These are phyloP conservation scores for Salvator merianae DNA, from an alignment of 2,113 vertebrate species.

Conservation along the genomic window DNA sequence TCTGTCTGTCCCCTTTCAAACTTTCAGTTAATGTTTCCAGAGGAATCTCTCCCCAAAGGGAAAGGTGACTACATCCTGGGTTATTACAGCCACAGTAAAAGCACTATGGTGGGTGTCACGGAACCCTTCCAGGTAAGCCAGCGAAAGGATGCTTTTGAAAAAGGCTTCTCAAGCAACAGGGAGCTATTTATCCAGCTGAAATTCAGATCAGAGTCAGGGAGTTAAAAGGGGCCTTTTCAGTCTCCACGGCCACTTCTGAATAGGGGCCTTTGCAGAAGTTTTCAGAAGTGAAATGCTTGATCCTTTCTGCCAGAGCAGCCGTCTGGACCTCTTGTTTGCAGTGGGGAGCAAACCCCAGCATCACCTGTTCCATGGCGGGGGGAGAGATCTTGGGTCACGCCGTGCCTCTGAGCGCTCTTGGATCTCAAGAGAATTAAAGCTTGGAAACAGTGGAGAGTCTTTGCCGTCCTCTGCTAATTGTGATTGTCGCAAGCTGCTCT, in stretches of 20 bases:
- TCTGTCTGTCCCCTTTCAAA: neutral
- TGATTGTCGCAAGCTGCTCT: no score
- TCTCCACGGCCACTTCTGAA: no score
- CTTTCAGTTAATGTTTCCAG: conserved; percentile 87
- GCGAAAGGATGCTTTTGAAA: neutral
- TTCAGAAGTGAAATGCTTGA: no score
- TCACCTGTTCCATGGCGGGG: no score
- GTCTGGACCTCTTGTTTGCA: neutral
- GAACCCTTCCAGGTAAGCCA: conserved; percentile 91
- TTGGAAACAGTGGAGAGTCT: no score
- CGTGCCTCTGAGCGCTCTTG: no score
- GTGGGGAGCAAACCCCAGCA: no score
- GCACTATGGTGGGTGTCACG: conserved; percentile 87
- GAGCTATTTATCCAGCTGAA: neutral
- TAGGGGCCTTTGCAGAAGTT: neutral
- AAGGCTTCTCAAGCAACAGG: neutral
- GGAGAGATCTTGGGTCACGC: no score
- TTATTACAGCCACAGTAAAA: conserved; percentile 91
- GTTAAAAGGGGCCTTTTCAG: no score
- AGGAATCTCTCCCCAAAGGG: conserved; percentile 89
- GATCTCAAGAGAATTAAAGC: no score
- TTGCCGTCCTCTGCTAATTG: no score
- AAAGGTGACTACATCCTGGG: conserved; percentile 92
- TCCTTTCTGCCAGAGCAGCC: neutral
- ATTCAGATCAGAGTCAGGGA: neutral